Base-by-base conservation (phyloP, 2,113 vertebrate genomes). In the Nesogale talazaci region DNA sequence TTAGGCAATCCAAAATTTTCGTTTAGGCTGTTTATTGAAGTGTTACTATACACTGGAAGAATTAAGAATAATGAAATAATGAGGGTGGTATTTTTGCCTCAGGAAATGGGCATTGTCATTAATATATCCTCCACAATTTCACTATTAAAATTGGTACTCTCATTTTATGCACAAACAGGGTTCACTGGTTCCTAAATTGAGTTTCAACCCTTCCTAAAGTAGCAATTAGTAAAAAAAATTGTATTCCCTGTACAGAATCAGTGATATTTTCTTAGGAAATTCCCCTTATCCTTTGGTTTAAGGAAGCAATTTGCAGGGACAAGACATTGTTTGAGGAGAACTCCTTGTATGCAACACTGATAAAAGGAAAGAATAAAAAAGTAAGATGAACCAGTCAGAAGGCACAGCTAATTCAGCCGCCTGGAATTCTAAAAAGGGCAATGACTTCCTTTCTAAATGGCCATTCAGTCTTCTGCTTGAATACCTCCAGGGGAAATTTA, bases 21-120 rank as follows among this genome's bases (percentile, higher is more conserved):
- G 42, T 10, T 46, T 5, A 46, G 42, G 42, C 42, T 46, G 10
- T 46, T 89, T 29, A 88, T 63, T 94, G 80, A 95, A 91, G 84
- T 87, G 8, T 11, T 25, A 20, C 59, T 67, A 3, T 69, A 78
- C 79, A 79, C 42, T 65, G n/a, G 25, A 83, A 94, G 42, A 94
- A 84, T 83, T 6, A 85, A 90, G 89, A 72, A 70, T 3, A 46
- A 12, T 70, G 23, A n/a, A 87, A 42, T 56, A 70, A 14, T 25
- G 11, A 80, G 19, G n/a, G 0, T 17, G 23, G 9, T 10, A 6
- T 59, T 0, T 56, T 4, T 20, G n/a, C 16, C 12, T 6, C 20
- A 59, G 36, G 14, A 61, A 74, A 0, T 0, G 19, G 31, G 0
- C 4, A 36, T 86, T 83, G n/a, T 70, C 25, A 70, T 52, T 11